These are phyloP conservation scores for Drosophila novamexicana DNA, from an alignment of 1,140 invertebrate genomes.

Conservation along the genomic window DNA sequence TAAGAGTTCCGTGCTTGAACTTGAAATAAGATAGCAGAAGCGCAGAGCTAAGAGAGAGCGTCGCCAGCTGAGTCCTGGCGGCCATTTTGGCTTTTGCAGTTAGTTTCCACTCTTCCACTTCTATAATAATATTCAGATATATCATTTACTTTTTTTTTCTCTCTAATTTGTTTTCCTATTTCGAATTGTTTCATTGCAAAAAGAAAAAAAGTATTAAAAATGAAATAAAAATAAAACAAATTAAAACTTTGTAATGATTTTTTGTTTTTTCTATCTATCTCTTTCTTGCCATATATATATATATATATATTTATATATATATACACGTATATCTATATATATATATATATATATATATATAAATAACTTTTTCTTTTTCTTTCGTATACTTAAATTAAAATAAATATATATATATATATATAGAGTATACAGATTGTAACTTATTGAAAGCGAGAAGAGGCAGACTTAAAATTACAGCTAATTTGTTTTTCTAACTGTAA, in stretches of 20 bases:
- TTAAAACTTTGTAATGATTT: slow-evolving; percentile 34
- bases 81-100: slow-evolving; percentile 33
- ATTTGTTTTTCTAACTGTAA: slow-evolving; percentile 28
- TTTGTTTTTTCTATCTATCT: slow-evolving; percentile 20
- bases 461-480: slow-evolving; percentile 31
- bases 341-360: slow-evolving; percentile 5
- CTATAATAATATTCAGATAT: slow-evolving; percentile 44
- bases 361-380: background rate
- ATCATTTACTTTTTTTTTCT: slow-evolving; percentile 20
- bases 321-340: background rate
- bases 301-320: slow-evolving; percentile 3
- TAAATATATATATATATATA: slow-evolving; percentile 34
- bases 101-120: slow-evolving; percentile 60
- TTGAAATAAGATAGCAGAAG: slow-evolving; percentile 32
- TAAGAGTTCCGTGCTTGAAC: background rate
- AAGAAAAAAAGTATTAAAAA: background rate
- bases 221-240: slow-evolving; percentile 5
- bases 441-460: slow-evolving; percentile 34
- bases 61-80: slow-evolving; percentile 27
- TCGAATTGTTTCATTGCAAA: slow-evolving; percentile 24
- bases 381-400: slow-evolving; percentile 20
- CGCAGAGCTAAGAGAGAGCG: slow-evolving; percentile 47
- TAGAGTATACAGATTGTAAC: slow-evolving; percentile 39
- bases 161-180: slow-evolving; percentile 14
- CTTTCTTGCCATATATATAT: slow-evolving; percentile 1